These are phyloP conservation scores for Antigone vipio DNA, from an alignment of 2,113 vertebrate genomes.

Conservation along the genomic window DNA sequence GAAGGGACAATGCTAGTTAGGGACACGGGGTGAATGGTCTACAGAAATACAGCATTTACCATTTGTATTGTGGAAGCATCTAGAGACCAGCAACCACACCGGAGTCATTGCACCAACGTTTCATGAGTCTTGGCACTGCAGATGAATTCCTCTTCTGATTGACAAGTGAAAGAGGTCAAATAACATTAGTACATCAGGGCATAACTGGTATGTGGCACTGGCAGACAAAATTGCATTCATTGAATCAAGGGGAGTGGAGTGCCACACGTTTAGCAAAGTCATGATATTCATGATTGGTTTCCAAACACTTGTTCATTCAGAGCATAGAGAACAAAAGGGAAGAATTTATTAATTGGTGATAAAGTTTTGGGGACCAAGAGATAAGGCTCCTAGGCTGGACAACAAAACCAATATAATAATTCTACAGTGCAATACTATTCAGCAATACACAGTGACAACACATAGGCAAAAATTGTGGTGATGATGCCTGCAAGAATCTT, in stretches of 20 bases:
- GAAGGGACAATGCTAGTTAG: background rate
- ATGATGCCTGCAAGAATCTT: background rate
- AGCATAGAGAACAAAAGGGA: background rate
- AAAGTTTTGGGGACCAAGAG: background rate
- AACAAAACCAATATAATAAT: background rate
- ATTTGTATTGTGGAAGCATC: background rate
- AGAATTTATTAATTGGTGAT: background rate
- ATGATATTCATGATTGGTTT: background rate
- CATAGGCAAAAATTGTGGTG: background rate
- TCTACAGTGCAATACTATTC: background rate
- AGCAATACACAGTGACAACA: background rate
- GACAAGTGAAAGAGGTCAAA: background rate
- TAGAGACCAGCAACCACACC: background rate
- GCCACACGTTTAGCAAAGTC: background rate
- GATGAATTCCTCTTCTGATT: background rate
- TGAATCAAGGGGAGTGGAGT: background rate
- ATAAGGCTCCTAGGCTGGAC: background rate
- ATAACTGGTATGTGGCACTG: background rate
- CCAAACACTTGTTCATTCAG: background rate
- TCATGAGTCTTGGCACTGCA: background rate
- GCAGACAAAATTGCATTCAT: background rate
- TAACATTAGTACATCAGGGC: background rate
- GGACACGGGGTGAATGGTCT: background rate
- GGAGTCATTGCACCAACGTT: background rate
- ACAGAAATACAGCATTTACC: background rate